phyloP scores from a whole-genome alignment of 2,113 vertebrate genomes.

The Neotoma lepida region DNA sequence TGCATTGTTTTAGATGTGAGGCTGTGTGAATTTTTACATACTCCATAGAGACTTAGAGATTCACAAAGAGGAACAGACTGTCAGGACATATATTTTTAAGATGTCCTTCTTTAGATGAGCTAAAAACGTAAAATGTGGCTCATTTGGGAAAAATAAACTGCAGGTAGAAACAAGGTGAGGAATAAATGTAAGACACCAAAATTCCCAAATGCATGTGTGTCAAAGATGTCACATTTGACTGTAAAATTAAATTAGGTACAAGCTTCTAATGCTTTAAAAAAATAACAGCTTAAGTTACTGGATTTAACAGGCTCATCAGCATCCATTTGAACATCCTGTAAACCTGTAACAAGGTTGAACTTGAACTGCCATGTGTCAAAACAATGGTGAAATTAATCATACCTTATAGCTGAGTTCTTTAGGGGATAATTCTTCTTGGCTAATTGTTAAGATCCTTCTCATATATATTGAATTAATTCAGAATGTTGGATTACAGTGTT shows the following conservation, averaged over 20 bases:
- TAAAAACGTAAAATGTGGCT: background rate
- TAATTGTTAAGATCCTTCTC: background rate
- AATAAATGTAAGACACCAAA: background rate
- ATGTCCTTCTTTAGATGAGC: background rate
- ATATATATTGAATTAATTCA: background rate
- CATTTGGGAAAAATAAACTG: background rate
- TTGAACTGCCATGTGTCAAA: background rate
- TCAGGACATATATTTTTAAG: background rate
- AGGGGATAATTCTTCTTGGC: background rate
- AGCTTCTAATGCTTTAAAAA: background rate
- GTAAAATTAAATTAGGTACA: background rate
- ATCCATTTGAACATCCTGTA: background rate
- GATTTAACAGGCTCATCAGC: background rate
- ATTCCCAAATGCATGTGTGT: background rate
- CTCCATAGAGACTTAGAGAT: rapidly evolving
- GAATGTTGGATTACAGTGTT: background rate
- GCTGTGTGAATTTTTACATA: background rate
- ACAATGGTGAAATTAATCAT: background rate
- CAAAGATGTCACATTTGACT: background rate
- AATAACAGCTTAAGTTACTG: background rate
- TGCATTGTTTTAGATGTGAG: background rate
- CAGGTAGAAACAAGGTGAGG: background rate
- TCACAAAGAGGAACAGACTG: background rate
- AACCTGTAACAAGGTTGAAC: background rate
- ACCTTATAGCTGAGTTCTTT: background rate